Percentiles rank a stretch among this genome's conserved stretches.
Conservation (phyloP, 2,797 vertebrate species). For the Sylvia borin region DNA sequence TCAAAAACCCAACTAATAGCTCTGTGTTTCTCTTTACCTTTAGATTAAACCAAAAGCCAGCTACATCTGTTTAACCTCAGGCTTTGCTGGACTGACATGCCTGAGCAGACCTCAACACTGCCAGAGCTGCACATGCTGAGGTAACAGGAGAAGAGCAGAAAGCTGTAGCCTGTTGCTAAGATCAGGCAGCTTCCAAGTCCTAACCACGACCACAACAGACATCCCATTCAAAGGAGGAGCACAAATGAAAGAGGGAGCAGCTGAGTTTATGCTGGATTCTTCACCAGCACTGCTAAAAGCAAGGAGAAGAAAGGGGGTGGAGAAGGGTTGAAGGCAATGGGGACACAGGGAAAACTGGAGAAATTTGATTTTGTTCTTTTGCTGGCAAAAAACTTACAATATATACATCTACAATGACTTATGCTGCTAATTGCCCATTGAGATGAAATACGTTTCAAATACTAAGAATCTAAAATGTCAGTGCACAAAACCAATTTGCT, state of each 20-base stretch:
- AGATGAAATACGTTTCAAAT: not conserved
- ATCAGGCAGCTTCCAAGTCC: slow-evolving; percentile 11
- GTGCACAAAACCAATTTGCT: not conserved
- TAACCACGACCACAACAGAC: slow-evolving; percentile 35
- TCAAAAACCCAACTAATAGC: not conserved
- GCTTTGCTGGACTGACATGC: slow-evolving; percentile 35
- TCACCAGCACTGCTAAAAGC: not conserved
- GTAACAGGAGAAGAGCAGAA: slow-evolving; percentile 16
- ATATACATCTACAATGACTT: not conserved
- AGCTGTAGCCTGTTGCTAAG: not conserved
- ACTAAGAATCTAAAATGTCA: not conserved
- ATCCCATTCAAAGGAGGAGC: not conserved
- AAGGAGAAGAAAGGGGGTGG: not conserved
- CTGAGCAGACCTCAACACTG: slow-evolving; percentile 32
- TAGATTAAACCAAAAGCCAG: slow-evolving; percentile 15
- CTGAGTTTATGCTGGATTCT: not conserved
- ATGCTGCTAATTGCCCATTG: not conserved
- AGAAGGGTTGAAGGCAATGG: not conserved
- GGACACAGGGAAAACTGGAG: not conserved
- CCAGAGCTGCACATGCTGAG: slow-evolving; percentile 9
- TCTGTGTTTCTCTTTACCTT: not conserved
- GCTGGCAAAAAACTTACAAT: not conserved
- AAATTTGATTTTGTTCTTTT: not conserved
- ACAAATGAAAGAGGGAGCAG: not conserved
- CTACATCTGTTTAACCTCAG: slow-evolving; percentile 38